These are phyloP conservation scores for Bombyx mandarina DNA, from an alignment of 1,140 invertebrate species.

Conservation along the genomic window DNA sequence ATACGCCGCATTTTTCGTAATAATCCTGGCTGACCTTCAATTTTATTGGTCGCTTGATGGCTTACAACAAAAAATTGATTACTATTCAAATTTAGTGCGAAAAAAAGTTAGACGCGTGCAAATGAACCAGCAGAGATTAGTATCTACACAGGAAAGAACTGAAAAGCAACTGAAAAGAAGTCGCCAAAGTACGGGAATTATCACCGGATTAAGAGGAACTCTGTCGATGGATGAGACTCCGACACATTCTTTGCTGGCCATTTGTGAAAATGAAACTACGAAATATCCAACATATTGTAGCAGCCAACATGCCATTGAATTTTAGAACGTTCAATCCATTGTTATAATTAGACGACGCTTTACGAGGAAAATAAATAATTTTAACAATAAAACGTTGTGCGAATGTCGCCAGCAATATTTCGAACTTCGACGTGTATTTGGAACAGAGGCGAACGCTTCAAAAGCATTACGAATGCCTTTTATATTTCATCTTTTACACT, in stretches of 20 bases:
- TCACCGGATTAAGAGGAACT: conserved; percentile 28
- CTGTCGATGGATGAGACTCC: conserved; percentile 15
- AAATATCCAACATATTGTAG: conserved; percentile 5
- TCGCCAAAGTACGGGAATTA: conserved; percentile 25
- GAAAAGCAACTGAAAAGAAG: conserved; percentile 39
- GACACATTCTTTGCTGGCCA: conserved; percentile 12
- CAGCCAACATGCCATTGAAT: conserved; percentile 4
- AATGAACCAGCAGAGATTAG: conserved; percentile 31
- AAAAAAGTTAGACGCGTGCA: conserved; percentile 44
- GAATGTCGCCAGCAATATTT: no score
- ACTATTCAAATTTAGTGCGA: conserved; percentile 33
- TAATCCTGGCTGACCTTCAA: conserved; percentile 36
- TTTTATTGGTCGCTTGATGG: conserved; percentile 45
- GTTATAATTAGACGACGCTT: background rate
- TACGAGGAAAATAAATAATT: background rate
- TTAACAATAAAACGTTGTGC: no score
- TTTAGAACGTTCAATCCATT: background rate
- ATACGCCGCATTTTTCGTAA: conserved; percentile 33
- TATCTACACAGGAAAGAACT: conserved; percentile 35
- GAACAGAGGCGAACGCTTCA: conserved; percentile 12
- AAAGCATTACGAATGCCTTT: conserved; percentile 16
- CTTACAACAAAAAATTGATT: conserved; percentile 35
- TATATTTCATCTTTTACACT: conserved; percentile 19
- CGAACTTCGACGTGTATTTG: conserved; percentile 8
- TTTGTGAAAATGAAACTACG: conserved; percentile 3